Conservation (phyloP, 2,797 vertebrate genomes). For the Gouania willdenowi region DNA sequence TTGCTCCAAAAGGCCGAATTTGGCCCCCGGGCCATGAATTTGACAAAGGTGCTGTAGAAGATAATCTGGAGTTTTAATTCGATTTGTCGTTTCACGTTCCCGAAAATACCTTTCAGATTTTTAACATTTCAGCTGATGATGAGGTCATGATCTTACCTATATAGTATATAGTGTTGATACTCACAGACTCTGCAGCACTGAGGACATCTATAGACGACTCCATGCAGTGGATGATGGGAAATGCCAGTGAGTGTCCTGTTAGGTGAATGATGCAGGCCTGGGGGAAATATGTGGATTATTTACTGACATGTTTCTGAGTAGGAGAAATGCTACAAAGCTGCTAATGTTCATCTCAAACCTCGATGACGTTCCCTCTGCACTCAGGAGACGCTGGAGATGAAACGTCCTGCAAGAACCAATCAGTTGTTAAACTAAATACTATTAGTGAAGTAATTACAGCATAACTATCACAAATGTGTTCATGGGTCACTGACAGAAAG, state of each 20-base stretch:
- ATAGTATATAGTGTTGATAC: constrained; percentile 25
- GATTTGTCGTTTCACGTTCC: no score
- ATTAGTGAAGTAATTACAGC: no score
- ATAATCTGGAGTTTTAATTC: no score
- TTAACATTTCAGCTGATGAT: no score
- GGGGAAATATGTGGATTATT: constrained; percentile 1
- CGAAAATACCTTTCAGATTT: no score
- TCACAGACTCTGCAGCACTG: constrained; percentile 58
- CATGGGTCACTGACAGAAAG: not conserved
- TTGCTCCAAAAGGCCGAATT: no score
- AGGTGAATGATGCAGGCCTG: constrained; percentile 80
- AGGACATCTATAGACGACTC: constrained; percentile 67
- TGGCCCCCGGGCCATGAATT: no score
- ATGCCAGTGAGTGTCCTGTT: constrained; percentile 28
- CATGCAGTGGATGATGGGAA: constrained; percentile 81
- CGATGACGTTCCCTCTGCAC: constrained; percentile 81
- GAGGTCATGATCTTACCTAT: no score
- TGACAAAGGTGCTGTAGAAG: no score
- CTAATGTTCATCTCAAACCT: constrained; percentile 72
- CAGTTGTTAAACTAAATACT: no score
- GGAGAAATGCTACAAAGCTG: not conserved
- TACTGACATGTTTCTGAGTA: not conserved
- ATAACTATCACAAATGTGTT: no score
- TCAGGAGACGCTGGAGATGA: constrained; percentile 64
- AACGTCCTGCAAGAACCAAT: no score